A percentile compares a stretch with the other conserved stretches of the same genome.
Evolutionary conservation across 2,888 invertebrate species (phyloP).

Genomic region (Teinopalpus imperialis): DNA sequence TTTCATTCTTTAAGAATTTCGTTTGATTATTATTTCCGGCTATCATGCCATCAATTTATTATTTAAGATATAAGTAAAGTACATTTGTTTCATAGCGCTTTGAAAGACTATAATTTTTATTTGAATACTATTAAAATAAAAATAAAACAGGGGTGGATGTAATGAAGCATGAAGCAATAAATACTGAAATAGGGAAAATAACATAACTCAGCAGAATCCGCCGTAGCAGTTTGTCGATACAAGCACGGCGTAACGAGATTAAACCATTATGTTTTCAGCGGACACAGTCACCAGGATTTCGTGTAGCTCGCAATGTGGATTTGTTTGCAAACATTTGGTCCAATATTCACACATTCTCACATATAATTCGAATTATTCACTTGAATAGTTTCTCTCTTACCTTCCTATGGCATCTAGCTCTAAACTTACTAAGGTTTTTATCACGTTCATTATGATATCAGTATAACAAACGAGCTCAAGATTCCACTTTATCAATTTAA

Average conservation of each 20-base stretch:
- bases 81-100: too few relatives aligned
- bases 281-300: constrained; percentile 1
- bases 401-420: too few relatives aligned
- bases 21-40: constrained; percentile 19
- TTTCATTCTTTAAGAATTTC: constrained; percentile 24
- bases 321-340: constrained; percentile 9
- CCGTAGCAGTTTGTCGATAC: constrained; percentile 11
- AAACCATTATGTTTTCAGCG: constrained; percentile 19
- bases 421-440: too few relatives aligned
- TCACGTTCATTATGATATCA: too few relatives aligned
- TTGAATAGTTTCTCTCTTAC: too few relatives aligned
- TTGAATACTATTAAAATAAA: too few relatives aligned
- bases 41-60: background rate
- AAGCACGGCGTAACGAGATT: constrained; percentile 23
- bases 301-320: background rate
- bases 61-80: too few relatives aligned
- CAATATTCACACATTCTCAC: background rate
- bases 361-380: background rate
- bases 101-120: too few relatives aligned
- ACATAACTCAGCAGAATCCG: constrained; percentile 4
- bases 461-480: too few relatives aligned
- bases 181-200: constrained; percentile 1
- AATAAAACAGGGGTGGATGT: too few relatives aligned
- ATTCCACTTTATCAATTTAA: too few relatives aligned
- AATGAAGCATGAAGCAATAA: too few relatives aligned